These are phyloP conservation scores for Leptatherina wallacei DNA, from an alignment of 2,797 vertebrate species.

Conservation along the genomic window DNA sequence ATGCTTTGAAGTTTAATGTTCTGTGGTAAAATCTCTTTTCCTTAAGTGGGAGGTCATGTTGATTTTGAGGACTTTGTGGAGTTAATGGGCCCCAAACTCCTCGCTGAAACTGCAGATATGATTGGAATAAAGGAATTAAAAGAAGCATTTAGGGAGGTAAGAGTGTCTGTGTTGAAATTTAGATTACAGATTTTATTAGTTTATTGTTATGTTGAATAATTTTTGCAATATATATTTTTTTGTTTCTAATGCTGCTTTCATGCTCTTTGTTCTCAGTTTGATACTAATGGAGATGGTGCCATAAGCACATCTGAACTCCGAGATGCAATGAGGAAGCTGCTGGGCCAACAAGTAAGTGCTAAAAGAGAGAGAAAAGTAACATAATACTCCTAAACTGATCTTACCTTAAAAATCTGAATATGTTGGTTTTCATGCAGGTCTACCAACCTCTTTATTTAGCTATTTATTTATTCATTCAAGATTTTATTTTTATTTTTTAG, in stretches of 20 bases:
- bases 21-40: slow-evolving; percentile 34
- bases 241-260: neutral
- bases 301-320: slow-evolving; percentile 95
- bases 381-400: neutral
- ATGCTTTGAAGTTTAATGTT: slow-evolving; percentile 15
- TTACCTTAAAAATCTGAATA: too few species aligned
- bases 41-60: slow-evolving; percentile 93
- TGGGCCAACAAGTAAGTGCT: slow-evolving; percentile 91
- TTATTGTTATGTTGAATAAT: neutral
- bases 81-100: slow-evolving; percentile 96
- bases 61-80: slow-evolving; percentile 99
- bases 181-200: neutral
- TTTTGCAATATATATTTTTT: neutral
- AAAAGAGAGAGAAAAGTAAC: neutral
- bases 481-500: slow-evolving; percentile 45
- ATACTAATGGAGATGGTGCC: slow-evolving; percentile 96
- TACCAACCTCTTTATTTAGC: neutral
- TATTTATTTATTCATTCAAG: neutral
- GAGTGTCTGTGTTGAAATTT: slow-evolving; percentile 13
- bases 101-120: slow-evolving; percentile 97
- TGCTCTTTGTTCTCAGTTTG: slow-evolving; percentile 85
- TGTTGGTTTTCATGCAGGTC: neutral
- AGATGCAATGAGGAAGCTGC: slow-evolving; percentile 96
- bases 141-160: slow-evolving; percentile 96
- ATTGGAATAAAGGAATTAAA: slow-evolving; percentile 96